Percentiles rank a stretch among this genome's conserved stretches.
phyloP scores from a whole-genome alignment of 2,888 invertebrate genomes.

The Megalurothrips usitatus region DNA sequence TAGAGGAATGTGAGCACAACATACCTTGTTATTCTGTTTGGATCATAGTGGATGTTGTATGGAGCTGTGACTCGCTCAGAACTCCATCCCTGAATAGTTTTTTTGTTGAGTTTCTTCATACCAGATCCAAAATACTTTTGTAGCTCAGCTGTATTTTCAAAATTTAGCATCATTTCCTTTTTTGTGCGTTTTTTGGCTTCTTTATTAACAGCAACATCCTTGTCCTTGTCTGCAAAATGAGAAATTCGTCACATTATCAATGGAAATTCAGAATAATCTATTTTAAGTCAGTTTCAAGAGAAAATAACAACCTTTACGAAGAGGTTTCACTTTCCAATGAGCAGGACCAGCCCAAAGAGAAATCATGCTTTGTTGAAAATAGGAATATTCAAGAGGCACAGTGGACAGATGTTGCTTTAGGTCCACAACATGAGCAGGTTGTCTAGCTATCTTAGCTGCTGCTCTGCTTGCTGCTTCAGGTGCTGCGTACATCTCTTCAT shows the following conservation, averaged over 20 bases:
- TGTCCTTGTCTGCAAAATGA: background rate
- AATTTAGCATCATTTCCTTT: constrained; percentile 38
- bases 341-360: constrained; percentile 73
- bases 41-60: constrained; percentile 39
- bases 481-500: background rate
- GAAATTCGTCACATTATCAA: background rate
- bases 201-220: constrained; percentile 4
- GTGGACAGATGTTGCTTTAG: constrained; percentile 53
- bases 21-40: constrained; percentile 31
- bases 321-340: constrained; percentile 68
- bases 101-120: constrained; percentile 35
- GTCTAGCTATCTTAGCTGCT: constrained; percentile 45
- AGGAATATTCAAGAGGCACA: constrained; percentile 65
- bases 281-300: background rate
- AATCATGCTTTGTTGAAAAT: constrained; percentile 53
- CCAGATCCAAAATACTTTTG: constrained; percentile 31
- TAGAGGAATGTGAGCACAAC: constrained; percentile 34
- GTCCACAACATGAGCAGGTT: constrained; percentile 52
- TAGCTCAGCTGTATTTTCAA: constrained; percentile 33
- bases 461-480: constrained; percentile 35
- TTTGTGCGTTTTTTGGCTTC: constrained; percentile 30
- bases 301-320: background rate
- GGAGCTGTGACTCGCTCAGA: constrained; percentile 40
- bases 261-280: background rate
- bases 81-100: constrained; percentile 40